These are phyloP conservation scores for Ochropleura plecta DNA, from an alignment of 2,888 invertebrate genomes.

Conservation along the genomic window DNA sequence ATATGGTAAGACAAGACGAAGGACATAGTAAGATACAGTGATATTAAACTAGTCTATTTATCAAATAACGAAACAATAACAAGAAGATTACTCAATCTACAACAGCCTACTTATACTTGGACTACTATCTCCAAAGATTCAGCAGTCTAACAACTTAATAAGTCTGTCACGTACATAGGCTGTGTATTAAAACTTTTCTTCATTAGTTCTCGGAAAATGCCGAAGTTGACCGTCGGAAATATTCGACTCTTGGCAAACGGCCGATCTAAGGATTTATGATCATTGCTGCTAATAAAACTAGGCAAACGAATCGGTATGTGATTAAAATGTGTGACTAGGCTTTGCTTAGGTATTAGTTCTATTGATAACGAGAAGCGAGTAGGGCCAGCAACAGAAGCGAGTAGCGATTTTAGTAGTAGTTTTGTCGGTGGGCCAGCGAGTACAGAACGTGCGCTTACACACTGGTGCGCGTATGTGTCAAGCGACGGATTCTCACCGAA, in stretches of 20 bases:
- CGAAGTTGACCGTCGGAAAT: conserved; percentile 25
- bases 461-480: too few relatives aligned
- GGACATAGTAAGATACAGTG: not conserved
- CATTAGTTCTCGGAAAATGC: conserved; percentile 27
- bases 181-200: conserved; percentile 57
- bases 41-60: not conserved
- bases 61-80: conserved; percentile 29
- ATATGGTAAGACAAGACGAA: not conserved
- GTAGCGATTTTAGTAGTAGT: not conserved
- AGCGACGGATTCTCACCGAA: not conserved
- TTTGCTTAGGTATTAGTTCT: not conserved
- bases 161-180: conserved; percentile 13
- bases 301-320: conserved; percentile 7
- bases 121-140: conserved; percentile 30
- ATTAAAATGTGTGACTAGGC: conserved; percentile 22
- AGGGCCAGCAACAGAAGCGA: not conserved
- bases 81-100: conserved; percentile 21
- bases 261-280: conserved; percentile 34
- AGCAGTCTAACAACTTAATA: conserved; percentile 38
- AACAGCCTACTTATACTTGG: conserved; percentile 20
- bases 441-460: not conserved
- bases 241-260: conserved; percentile 24
- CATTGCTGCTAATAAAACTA: conserved; percentile 41
- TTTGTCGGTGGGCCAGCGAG: too few relatives aligned
- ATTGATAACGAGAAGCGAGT: not conserved